Conservation (phyloP, 2,888 invertebrate genomes). For the Micoletzkya japonica region DNA sequence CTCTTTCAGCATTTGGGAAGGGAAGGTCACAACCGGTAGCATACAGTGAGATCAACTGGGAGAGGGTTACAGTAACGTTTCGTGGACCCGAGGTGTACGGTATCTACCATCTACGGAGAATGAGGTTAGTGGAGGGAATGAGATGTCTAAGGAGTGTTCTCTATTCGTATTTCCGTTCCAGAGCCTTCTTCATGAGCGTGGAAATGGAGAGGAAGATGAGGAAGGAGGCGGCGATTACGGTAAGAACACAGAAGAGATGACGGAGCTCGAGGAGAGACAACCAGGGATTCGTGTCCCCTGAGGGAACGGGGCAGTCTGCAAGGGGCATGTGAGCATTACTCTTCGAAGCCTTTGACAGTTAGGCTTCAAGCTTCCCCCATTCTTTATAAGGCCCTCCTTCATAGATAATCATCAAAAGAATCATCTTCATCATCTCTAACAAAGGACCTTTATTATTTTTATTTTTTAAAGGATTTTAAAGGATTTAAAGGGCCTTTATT, state of each 20-base stretch:
- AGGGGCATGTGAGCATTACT: too few species aligned
- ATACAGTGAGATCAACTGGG: not conserved
- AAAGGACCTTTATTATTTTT: too few species aligned
- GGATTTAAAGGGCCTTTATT: not conserved
- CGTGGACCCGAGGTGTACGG: too few species aligned
- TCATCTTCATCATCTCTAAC: not conserved
- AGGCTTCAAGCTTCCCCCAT: too few species aligned
- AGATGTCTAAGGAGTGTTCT: not conserved
- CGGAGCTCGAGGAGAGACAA: not conserved
- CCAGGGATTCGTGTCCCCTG: conserved; percentile 7
- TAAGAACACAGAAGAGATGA: conserved; percentile 3
- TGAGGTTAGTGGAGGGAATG: not conserved
- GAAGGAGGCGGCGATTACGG: not conserved
- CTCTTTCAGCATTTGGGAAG: too few species aligned
- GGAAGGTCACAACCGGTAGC: not conserved
- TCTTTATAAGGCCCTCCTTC: too few species aligned
- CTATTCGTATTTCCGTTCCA: conserved; percentile 19
- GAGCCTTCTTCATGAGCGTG: conserved; percentile 6
- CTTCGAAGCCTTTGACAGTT: too few species aligned
- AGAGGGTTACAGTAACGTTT: not conserved
- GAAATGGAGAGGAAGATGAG: not conserved
- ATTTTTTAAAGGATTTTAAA: not conserved
- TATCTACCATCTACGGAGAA: too few species aligned
- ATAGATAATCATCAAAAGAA: not conserved
- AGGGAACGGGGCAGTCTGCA: conserved; percentile 16